Evolutionary conservation across 2,797 vertebrate species (phyloP).

Genomic region (Hozukius guyotensis): DNA sequence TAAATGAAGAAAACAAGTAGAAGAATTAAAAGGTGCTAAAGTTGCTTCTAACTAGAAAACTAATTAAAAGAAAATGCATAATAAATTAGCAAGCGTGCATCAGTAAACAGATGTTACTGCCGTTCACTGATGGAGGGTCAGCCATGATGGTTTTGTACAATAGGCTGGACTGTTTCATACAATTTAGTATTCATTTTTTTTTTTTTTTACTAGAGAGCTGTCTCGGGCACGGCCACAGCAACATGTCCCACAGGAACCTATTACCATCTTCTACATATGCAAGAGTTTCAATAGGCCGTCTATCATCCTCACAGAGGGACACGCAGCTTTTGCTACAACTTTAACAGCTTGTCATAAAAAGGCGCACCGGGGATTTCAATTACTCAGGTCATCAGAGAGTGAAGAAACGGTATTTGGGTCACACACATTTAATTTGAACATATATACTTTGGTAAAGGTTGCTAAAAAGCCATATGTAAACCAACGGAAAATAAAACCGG

Average conservation of each 20-base stretch:
- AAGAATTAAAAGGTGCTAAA: neutral
- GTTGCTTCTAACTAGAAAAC: neutral
- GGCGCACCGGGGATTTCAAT: slow-evolving; percentile 60
- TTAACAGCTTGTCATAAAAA: slow-evolving; percentile 72
- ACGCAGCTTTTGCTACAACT: slow-evolving; percentile 56
- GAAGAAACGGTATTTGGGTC: slow-evolving; percentile 58
- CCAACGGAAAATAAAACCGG: slow-evolving; percentile 16
- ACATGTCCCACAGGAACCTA: slow-evolving; percentile 77
- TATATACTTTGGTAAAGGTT: slow-evolving; percentile 25
- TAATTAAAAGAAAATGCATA: neutral
- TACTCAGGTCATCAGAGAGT: slow-evolving; percentile 62
- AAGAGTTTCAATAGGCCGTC: slow-evolving; percentile 73
- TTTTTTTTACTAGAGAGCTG: slow-evolving; percentile 40
- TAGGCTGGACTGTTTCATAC: slow-evolving; percentile 41
- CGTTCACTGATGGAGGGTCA: slow-evolving; percentile 9
- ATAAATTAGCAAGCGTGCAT: slow-evolving; percentile 8
- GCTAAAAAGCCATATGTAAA: slow-evolving; percentile 17
- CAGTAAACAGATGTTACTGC: slow-evolving; percentile 21
- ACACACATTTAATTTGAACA: slow-evolving; percentile 42
- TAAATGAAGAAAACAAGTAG: neutral
- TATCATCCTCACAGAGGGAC: slow-evolving; percentile 75
- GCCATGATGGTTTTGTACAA: slow-evolving; percentile 39
- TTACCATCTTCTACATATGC: slow-evolving; percentile 78
- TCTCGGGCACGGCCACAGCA: slow-evolving; percentile 46
- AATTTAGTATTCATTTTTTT: slow-evolving; percentile 56